Evolutionary conservation across 2,113 vertebrate species (phyloP), one percentile per base, ranked within the genome.

Genomic region (Gallinago jamesoni): DNA sequence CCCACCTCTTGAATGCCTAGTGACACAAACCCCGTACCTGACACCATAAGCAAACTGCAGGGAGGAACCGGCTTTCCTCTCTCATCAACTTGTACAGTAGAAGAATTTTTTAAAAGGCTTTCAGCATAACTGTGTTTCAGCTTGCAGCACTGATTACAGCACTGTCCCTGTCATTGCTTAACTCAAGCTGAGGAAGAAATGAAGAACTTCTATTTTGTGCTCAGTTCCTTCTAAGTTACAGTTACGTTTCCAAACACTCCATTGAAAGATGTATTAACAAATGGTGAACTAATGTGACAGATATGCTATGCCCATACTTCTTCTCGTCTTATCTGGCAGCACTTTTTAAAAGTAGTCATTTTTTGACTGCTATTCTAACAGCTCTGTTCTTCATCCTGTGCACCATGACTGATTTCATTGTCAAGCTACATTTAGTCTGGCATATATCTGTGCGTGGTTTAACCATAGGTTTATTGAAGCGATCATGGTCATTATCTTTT

Each of bases 391-490:
- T 90, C 84, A 91, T 28, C 81, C 50, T 2, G 15, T 53, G 78
- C 11, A 24, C 43, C 33, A 48, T 43, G 57, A 20, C 55, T 64
- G 73, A 77, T 94, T 90, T 95, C 27, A 87, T 76, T 92, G 80
- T 63, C 60, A 95, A 88, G 62, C 48, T 94, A 89, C 84, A 62
- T 83, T 91, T 78, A 93, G 59, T 37, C 37, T 94, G 67, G 57
- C 55, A 90, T 92, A 52, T 84, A 74, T 81, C 35, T 94, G 24
- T 79, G 28, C 87, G 27, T 82, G 14, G n/a, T 78, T 94, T 89
- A 95, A 96, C 33, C 62, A 30, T 25, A 47, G 48, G 72, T 89
- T 96, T 87, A 92, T 80, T 93, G 76, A 88, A 79, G 62, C 0
- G 0, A 91, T 63, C 20, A 88, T 41, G 45, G 41, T 70, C 83